These are phyloP conservation scores for Crematogaster levior DNA, from an alignment of 2,888 invertebrate species.

Conservation along the genomic window DNA sequence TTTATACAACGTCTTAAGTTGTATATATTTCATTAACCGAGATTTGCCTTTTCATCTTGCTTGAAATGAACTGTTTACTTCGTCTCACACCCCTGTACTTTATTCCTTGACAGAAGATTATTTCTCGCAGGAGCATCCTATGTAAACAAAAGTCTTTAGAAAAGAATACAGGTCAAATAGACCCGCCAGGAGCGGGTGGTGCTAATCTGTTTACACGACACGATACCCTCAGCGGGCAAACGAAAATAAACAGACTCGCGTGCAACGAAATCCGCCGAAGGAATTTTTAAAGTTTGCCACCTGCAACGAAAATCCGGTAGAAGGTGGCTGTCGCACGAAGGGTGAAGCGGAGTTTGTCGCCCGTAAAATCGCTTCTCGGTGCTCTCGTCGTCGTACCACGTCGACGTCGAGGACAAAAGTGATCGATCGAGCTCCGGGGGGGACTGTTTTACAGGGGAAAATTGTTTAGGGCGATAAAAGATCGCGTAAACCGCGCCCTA, in stretches of 20 bases:
- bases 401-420: constrained; percentile 57
- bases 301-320: constrained; percentile 17
- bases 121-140: constrained; percentile 10
- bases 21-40: neutral
- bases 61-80: neutral
- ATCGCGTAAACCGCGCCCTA: constrained; percentile 21
- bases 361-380: constrained; percentile 61
- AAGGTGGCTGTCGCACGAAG: neutral
- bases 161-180: constrained; percentile 23
- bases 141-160: constrained; percentile 22
- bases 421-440: constrained; percentile 65
- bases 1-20: neutral
- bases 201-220: constrained; percentile 36
- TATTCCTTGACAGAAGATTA: constrained; percentile 30
- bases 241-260: constrained; percentile 8
- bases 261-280: neutral
- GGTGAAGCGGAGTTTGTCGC: constrained; percentile 46
- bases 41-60: neutral
- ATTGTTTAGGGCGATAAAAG: constrained; percentile 53
- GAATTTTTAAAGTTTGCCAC: constrained; percentile 31
- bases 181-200: neutral
- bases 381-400: constrained; percentile 47
- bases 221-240: neutral
- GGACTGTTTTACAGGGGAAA: constrained; percentile 59
- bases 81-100: too few species aligned